Base-by-base conservation (phyloP, 2,888 invertebrate species). In the Drosophila pegasa region DNA sequence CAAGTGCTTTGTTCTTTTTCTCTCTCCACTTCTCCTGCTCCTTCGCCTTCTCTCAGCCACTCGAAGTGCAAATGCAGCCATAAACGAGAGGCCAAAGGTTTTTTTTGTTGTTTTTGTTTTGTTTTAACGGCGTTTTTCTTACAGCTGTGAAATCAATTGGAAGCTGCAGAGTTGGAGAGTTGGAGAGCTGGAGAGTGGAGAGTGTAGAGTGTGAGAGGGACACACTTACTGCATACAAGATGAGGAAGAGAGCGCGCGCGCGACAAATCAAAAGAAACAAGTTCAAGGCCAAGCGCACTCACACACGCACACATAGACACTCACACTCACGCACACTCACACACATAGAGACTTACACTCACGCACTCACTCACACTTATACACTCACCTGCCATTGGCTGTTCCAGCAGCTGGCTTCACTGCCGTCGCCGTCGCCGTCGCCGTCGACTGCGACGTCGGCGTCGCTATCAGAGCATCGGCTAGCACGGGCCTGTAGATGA, bases 401-500 rank as follows among this genome's bases (percentile, higher is more conserved):
- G 38, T 35, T 22, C 27, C 38, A 14, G 52, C 37, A 47, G 58
- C 33, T 52, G 57, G 6, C 40, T 71, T 43, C 9, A 37, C 22
- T 33, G 47, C 20, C 14, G 52, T 10, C 12, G 57, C 31, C n/a
- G 51, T 6, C n/a, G 54, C 3, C 37, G 37, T 38, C 29, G 45
- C 10, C 41, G 61, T 25, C 38, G 48, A 3, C 51, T 61, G 20
- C 41, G 56, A 0, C 29, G 67, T 41, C 64, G 60, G 35, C 59
- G 63, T 47, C 54, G 55, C 16, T 31, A 65, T 47, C 31, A 33
- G 27, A 31, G 64, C 35, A 7, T 87, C 84, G 33, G 69, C 47
- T 31, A 71, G 70, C 33, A 91, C 90, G 0, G 90, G 89, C 25
- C 90, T 86, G 65, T 91, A 91, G 61, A 87, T 87, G 58, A 92